Evolutionary conservation across 2,888 invertebrate genomes (phyloP).

Genomic region (Catonia carolina): DNA sequence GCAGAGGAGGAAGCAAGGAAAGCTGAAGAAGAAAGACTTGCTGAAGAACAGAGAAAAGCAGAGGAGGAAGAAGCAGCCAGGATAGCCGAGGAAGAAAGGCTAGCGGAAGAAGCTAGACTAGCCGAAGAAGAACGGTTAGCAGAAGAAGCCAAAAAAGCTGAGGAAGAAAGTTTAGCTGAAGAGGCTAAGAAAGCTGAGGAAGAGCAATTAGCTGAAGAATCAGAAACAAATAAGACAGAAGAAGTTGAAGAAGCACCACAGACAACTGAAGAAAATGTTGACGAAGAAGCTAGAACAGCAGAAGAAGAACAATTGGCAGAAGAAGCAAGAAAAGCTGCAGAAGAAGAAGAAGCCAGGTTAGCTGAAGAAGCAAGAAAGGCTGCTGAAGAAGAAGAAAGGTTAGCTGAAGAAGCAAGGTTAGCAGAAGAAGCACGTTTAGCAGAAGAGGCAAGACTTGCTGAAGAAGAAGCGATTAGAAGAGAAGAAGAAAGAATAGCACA

Average conservation of each 20-base stretch:
- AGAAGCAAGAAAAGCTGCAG: conserved; percentile 39
- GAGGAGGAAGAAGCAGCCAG: conserved; percentile 48
- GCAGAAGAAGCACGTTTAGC: conserved; percentile 45
- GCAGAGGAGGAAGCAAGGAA: conserved; percentile 49
- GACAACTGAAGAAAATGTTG: conserved; percentile 55
- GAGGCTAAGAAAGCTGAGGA: conserved; percentile 42
- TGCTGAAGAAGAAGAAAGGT: conserved; percentile 37
- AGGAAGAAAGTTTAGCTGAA: conserved; percentile 49
- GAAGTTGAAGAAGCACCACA: conserved; percentile 59
- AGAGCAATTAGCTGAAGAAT: conserved; percentile 44
- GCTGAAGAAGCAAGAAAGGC: conserved; percentile 40
- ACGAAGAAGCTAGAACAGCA: conserved; percentile 50
- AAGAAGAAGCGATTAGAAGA: conserved; percentile 53
- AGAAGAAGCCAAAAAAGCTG: conserved; percentile 49
- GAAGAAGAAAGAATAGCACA: conserved; percentile 58
- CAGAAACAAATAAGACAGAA: conserved; percentile 45
- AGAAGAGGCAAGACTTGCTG: conserved; percentile 39
- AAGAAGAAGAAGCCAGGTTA: conserved; percentile 44
- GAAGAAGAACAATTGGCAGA: conserved; percentile 46
- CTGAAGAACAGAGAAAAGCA: conserved; percentile 44
- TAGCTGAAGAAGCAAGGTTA: conserved; percentile 39
- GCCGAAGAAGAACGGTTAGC: conserved; percentile 43
- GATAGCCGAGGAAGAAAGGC: conserved; percentile 44
- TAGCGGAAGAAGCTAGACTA: conserved; percentile 39
- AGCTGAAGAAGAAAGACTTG: conserved; percentile 46